Evolutionary conservation across 2,113 vertebrate genomes (phyloP).

Genomic region (Pedionomus torquatus): DNA sequence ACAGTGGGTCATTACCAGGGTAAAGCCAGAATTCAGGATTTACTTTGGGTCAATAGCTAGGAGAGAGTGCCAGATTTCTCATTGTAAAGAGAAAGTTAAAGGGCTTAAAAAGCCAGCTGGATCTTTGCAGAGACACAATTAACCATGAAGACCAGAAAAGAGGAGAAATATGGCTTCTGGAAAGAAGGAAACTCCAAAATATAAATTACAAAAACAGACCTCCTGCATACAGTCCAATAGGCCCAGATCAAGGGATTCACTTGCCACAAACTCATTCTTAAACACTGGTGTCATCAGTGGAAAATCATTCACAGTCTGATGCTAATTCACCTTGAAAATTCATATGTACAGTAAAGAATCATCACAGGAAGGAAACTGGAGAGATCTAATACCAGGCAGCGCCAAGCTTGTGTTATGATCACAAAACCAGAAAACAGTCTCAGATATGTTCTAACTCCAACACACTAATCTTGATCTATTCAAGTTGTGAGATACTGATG

Average conservation of each 20-base stretch:
- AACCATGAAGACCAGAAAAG: background rate
- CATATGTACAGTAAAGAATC: background rate
- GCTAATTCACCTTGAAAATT: background rate
- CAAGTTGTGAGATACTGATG: background rate
- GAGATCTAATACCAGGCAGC: background rate
- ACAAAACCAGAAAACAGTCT: background rate
- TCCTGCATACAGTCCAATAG: accelerated
- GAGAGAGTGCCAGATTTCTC: background rate
- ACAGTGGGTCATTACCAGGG: background rate
- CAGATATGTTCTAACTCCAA: background rate
- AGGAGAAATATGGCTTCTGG: background rate
- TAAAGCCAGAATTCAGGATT: background rate
- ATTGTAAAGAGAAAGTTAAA: background rate
- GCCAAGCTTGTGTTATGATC: background rate
- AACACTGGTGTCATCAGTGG: background rate
- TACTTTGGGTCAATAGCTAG: background rate
- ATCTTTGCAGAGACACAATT: background rate
- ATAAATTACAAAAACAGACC: background rate
- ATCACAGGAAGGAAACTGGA: background rate
- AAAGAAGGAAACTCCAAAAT: background rate
- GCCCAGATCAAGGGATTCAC: background rate
- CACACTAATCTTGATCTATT: background rate
- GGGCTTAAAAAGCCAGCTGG: background rate
- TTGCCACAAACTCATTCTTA: background rate
- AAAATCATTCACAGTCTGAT: background rate